Evolutionary conservation across 2,113 vertebrate species (phyloP).

Genomic region (Edolisoma coerulescens): DNA sequence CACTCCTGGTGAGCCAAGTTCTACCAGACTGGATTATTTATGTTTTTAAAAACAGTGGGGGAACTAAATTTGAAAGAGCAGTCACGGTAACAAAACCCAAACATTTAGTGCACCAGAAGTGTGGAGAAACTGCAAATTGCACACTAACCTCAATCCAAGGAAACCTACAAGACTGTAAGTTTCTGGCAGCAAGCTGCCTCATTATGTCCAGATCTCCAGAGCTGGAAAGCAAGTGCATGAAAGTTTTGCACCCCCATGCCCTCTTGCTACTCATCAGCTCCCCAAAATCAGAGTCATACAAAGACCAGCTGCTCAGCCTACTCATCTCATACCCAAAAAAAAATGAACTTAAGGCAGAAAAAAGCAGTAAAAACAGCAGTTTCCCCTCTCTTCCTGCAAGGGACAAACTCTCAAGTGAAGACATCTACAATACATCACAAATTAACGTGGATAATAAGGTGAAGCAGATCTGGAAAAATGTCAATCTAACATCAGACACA

Average conservation of each 20-base stretch:
- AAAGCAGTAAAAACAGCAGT: background rate
- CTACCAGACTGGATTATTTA: background rate
- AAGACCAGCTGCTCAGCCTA: conserved; percentile 15
- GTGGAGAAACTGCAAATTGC: conserved; percentile 51
- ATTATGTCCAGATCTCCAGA: conserved; percentile 55
- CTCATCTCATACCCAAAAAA: background rate
- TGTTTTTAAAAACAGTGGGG: background rate
- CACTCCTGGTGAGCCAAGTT: background rate
- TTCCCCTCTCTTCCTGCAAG: background rate
- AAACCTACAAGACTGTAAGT: conserved; percentile 53
- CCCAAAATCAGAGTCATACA: conserved; percentile 36
- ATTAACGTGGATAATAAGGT: background rate
- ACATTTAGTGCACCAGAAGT: conserved; percentile 22
- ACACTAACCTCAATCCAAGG: conserved; percentile 46
- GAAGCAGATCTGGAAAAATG: background rate
- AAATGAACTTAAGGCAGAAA: background rate
- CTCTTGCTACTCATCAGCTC: conserved; percentile 28
- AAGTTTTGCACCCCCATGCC: conserved; percentile 44
- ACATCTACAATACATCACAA: background rate
- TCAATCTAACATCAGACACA: background rate
- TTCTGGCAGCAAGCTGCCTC: conserved; percentile 52
- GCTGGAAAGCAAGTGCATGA: conserved; percentile 57
- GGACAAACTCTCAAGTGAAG: background rate
- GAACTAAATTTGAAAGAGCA: conserved; percentile 3
- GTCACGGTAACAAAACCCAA: conserved; percentile 3